A percentile compares a stretch with the other conserved stretches of the same genome.
phyloP scores from a whole-genome alignment of 2,797 vertebrate genomes.

The Nannoperca australis region DNA sequence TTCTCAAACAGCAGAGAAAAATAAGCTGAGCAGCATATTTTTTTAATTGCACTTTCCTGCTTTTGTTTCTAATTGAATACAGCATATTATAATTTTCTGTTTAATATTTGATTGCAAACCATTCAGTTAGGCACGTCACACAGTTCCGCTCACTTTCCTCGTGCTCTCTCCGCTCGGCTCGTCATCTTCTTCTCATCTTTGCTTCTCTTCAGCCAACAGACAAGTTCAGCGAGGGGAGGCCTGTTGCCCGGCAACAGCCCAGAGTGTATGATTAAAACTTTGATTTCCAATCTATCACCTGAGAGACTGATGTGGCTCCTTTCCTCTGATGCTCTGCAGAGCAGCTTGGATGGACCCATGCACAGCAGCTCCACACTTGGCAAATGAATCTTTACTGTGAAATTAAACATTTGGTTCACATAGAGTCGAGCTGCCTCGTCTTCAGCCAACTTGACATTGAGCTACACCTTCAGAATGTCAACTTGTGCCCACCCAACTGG shows the following conservation, averaged over 20 bases:
- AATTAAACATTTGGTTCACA: constrained; percentile 72
- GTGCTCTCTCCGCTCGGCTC: constrained; percentile 45
- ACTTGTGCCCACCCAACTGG: constrained; percentile 14
- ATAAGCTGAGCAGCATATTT: constrained; percentile 3
- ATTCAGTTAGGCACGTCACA: constrained; percentile 41
- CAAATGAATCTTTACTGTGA: constrained; percentile 66
- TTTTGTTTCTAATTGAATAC: constrained; percentile 15
- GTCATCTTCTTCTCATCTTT: constrained; percentile 71
- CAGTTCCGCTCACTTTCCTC: constrained; percentile 29
- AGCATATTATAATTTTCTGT: constrained; percentile 2
- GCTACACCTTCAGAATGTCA: constrained; percentile 32
- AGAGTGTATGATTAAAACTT: constrained; percentile 85
- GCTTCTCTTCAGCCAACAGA: constrained; percentile 68
- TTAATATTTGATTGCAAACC: constrained; percentile 43
- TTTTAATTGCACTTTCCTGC: not conserved
- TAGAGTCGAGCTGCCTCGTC: constrained; percentile 25
- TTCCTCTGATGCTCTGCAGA: constrained; percentile 72
- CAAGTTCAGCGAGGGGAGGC: constrained; percentile 68
- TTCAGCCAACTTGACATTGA: constrained; percentile 32
- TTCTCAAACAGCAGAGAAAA: constrained; percentile 7
- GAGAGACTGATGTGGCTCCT: constrained; percentile 75
- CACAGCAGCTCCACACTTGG: constrained; percentile 45
- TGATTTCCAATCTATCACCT: constrained; percentile 85
- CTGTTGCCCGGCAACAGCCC: constrained; percentile 83
- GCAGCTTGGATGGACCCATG: constrained; percentile 62